These are phyloP conservation scores for Drosophila lutescens DNA, from an alignment of 2,888 invertebrate genomes.

Conservation along the genomic window DNA sequence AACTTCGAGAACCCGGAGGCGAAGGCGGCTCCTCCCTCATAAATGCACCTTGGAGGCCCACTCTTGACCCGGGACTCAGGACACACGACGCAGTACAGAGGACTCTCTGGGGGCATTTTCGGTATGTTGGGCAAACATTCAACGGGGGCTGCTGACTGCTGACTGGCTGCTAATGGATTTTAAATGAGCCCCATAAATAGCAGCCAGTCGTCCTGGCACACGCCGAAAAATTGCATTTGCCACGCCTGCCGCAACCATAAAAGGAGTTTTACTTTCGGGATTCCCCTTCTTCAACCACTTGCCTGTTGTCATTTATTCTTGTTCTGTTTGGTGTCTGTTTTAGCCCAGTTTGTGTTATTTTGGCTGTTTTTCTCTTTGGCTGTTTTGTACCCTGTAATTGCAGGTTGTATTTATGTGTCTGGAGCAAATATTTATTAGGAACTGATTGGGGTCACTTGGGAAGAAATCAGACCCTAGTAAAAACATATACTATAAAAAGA, in stretches of 20 bases:
- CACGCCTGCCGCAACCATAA: slow-evolving; percentile 43
- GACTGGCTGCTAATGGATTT: slow-evolving; percentile 82
- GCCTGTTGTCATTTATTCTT: slow-evolving; percentile 68
- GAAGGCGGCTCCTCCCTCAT: slow-evolving; percentile 11
- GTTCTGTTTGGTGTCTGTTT: slow-evolving; percentile 53
- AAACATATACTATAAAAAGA: too few relatives aligned
- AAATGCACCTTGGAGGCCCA: slow-evolving; percentile 77
- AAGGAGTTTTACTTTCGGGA: slow-evolving; percentile 33
- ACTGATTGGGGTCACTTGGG: too few relatives aligned
- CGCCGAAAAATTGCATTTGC: slow-evolving; percentile 65
- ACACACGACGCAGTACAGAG: slow-evolving; percentile 2
- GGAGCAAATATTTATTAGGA: too few relatives aligned
- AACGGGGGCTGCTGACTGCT: slow-evolving; percentile 24
- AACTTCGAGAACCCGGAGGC: slow-evolving; percentile 16
- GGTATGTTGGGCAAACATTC: slow-evolving; percentile 14
- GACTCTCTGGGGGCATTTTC: background rate
- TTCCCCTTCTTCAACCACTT: slow-evolving; percentile 46
- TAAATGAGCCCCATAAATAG: slow-evolving; percentile 84
- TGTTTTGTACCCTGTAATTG: background rate
- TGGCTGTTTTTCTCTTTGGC: slow-evolving; percentile 12
- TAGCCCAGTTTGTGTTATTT: slow-evolving; percentile 28
- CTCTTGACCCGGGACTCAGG: slow-evolving; percentile 55
- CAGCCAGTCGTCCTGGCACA: slow-evolving; percentile 54
- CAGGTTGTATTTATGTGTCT: too few relatives aligned
- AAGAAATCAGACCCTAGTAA: too few relatives aligned